Conservation (phyloP, 2,888 invertebrate genomes). For the Sarcophaga variegata region DNA sequence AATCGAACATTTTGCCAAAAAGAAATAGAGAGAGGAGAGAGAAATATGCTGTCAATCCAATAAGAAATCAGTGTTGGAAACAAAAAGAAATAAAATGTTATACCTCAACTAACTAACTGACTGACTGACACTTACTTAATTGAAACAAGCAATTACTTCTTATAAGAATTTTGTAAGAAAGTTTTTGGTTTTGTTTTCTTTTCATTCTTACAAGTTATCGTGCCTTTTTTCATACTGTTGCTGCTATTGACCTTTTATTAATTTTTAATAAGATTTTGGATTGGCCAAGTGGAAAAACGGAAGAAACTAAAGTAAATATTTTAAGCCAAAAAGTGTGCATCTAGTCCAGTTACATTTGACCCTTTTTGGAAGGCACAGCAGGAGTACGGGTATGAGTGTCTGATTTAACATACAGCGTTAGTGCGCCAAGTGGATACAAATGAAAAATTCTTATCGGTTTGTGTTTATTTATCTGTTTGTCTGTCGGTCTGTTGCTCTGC, state of each 20-base stretch:
- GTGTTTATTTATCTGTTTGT: neutral
- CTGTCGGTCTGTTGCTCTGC: conserved; percentile 25
- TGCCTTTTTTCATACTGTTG: conserved; percentile 46
- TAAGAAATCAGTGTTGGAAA: conserved; percentile 51
- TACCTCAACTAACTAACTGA: neutral
- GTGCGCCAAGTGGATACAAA: neutral
- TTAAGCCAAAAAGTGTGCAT: conserved; percentile 62
- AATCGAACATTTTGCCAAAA: neutral
- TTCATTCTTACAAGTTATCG: conserved; percentile 23
- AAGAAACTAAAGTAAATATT: conserved; percentile 13
- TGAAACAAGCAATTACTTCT: conserved; percentile 59
- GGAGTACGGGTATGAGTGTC: no score
- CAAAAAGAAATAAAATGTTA: conserved; percentile 14
- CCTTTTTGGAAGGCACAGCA: neutral
- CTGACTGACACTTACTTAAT: conserved; percentile 59
- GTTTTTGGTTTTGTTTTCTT: conserved; percentile 22
- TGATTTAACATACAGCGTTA: neutral
- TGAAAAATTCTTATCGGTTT: neutral
- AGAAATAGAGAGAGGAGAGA: neutral
- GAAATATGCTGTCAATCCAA: conserved; percentile 44
- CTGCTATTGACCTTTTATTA: conserved; percentile 64
- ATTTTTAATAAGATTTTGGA: conserved; percentile 64
- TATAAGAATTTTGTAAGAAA: conserved; percentile 58
- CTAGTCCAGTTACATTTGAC: conserved; percentile 7
- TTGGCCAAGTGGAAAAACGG: conserved; percentile 45